Conservation (phyloP, 2,888 invertebrate species). For the Macrophya alboannulata region DNA sequence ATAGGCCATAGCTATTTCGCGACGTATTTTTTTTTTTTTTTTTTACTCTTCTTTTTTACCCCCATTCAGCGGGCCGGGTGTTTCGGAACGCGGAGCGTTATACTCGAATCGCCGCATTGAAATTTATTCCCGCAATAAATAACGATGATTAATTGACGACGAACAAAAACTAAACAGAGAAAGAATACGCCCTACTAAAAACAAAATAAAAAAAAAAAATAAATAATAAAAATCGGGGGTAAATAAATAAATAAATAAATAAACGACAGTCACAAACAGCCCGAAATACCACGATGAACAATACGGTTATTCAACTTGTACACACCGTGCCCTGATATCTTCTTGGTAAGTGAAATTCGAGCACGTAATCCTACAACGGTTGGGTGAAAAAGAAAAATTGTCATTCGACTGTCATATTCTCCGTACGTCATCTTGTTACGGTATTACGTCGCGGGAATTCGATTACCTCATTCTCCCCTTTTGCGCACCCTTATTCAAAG, state of each 20-base stretch:
- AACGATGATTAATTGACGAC: conserved; percentile 66
- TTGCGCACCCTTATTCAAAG: conserved; percentile 19
- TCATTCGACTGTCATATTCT: conserved; percentile 21
- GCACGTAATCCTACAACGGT: background rate
- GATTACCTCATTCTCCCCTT: conserved; percentile 25
- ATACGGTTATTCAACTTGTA: background rate
- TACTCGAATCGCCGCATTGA: conserved; percentile 59
- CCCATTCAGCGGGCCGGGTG: conserved; percentile 37
- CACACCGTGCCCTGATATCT: background rate
- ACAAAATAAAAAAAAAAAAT: background rate
- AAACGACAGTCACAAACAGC: background rate
- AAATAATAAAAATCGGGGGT: background rate
- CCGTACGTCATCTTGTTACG: conserved; percentile 24
- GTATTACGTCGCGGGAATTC: conserved; percentile 39
- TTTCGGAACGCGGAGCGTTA: conserved; percentile 30
- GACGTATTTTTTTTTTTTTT: background rate
- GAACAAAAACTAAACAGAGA: conserved; percentile 37
- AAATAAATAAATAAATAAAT: background rate
- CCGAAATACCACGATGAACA: background rate
- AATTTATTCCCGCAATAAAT: conserved; percentile 68
- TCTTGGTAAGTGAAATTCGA: background rate
- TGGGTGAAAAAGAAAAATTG: background rate
- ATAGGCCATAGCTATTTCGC: background rate
- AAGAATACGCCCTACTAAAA: conserved; percentile 14
- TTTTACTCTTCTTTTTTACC: background rate